phyloP scores from a whole-genome alignment of 2,113 vertebrate species.

The Pyxicephalus adspersus region DNA sequence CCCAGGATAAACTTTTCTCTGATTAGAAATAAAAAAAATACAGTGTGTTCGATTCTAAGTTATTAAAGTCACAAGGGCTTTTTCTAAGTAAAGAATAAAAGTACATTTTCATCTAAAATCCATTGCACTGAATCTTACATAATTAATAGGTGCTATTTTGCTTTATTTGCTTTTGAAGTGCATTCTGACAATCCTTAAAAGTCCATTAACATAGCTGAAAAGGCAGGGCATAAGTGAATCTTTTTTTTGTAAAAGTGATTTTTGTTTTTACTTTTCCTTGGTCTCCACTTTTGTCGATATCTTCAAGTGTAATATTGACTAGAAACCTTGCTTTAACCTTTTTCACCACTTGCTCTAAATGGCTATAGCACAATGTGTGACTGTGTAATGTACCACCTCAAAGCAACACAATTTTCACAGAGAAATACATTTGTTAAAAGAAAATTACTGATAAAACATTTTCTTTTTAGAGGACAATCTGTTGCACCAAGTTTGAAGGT shows the following conservation, averaged over 20 bases:
- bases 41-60: no score
- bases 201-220: conserved; percentile 48
- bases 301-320: conserved; percentile 55
- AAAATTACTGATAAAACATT: conserved; percentile 46
- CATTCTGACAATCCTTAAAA: conserved; percentile 19
- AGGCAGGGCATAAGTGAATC: conserved; percentile 14
- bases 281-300: conserved; percentile 45
- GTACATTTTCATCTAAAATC: not conserved
- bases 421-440: conserved; percentile 49
- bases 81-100: not conserved
- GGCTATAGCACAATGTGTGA: conserved; percentile 54
- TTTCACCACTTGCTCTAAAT: conserved; percentile 55
- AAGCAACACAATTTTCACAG: conserved; percentile 52
- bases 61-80: not conserved
- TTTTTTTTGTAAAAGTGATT: not conserved
- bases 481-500: not conserved
- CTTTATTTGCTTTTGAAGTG: conserved; percentile 4
- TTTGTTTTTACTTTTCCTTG: conserved; percentile 20
- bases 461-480: conserved; percentile 41
- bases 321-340: conserved; percentile 53
- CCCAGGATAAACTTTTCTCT: not conserved
- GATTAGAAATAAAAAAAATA: not conserved
- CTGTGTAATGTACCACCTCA: conserved; percentile 54
- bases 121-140: not conserved
- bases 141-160: conserved; percentile 3